Base-by-base conservation (phyloP, 23 tunicate species). In the Halocynthia roretzi region DNA sequence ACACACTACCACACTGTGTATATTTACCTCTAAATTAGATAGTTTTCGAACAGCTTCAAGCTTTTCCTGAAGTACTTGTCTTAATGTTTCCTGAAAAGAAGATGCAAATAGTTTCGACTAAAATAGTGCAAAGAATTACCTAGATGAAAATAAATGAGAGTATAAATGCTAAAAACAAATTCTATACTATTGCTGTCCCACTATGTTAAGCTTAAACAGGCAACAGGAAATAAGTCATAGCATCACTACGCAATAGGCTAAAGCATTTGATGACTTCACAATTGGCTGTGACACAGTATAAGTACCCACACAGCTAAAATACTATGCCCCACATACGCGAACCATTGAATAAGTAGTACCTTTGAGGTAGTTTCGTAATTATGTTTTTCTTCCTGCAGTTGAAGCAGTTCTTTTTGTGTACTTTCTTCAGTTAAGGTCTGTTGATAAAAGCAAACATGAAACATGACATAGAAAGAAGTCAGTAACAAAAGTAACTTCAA, bases 281-380 rank as follows among this genome's bases (percentile, higher is more conserved):
- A 31, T 31, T 31, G 44, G 44, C 44, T 31, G 44, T 4, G 4
- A 31, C 44, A 31, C 44, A 31, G 44, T 31, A 31, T 31, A 31
- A 4, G 4, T 1, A 31, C 44, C 44, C 44, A 31, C 44, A 4
- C 4, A 31, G 44, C 44, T 31, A 0, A 31, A 31, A 31, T 58
- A n/a, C 64, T 58, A n/a, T 15, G n/a, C 20, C 65, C n/a, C n/a
- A n/a, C n/a, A n/a, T n/a, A n/a, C n/a, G n/a, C n/a, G n/a, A n/a
- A n/a, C n/a, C n/a, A n/a, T n/a, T n/a, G n/a, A n/a, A n/a, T n/a
- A n/a, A n/a, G n/a, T n/a, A n/a, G 14, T 31, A 91, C 97, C 86
- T 92, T 92, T 55, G 98, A 92, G 44, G 98, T 92, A 60, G 89
- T 92, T 82, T 92, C 98, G 66, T 86, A 92, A 67, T 86, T 75